phyloP scores from a whole-genome alignment of 2,113 vertebrate genomes.

The Camelus dromedarius region DNA sequence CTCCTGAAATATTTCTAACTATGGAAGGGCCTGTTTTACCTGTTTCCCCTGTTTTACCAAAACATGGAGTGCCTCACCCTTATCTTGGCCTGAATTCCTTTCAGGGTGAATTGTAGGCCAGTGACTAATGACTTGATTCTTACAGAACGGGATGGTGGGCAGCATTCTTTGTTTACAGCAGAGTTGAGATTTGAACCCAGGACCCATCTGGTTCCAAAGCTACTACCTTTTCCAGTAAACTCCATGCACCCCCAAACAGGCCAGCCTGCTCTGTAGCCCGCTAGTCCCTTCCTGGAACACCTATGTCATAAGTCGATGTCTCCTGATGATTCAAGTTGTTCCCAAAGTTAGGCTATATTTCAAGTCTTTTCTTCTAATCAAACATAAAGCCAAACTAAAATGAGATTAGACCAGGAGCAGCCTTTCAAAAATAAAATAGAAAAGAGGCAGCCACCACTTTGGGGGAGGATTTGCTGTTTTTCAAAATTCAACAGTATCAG shows the following conservation, averaged over 20 bases:
- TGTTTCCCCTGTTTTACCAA: neutral
- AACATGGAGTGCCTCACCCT: neutral
- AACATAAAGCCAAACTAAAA: neutral
- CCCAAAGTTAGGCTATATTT: neutral
- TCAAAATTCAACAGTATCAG: conserved; percentile 1
- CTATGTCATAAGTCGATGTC: neutral
- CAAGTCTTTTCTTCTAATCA: neutral
- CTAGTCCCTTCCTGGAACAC: neutral
- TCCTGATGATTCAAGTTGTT: neutral
- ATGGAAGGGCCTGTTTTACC: neutral
- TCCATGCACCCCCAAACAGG: neutral
- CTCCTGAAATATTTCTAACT: neutral
- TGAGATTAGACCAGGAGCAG: neutral
- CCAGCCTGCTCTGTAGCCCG: neutral
- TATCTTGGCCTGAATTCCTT: neutral
- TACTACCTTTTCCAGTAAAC: neutral
- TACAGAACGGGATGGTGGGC: neutral
- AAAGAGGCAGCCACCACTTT: neutral
- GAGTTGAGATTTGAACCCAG: neutral
- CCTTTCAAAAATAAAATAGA: neutral
- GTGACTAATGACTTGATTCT: neutral
- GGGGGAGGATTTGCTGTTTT: neutral
- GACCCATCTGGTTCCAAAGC: neutral
- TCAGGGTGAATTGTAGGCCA: neutral
- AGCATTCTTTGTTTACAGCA: neutral